Base-by-base conservation (phyloP, 1,140 invertebrate genomes). In the Littorina saxatilis region DNA sequence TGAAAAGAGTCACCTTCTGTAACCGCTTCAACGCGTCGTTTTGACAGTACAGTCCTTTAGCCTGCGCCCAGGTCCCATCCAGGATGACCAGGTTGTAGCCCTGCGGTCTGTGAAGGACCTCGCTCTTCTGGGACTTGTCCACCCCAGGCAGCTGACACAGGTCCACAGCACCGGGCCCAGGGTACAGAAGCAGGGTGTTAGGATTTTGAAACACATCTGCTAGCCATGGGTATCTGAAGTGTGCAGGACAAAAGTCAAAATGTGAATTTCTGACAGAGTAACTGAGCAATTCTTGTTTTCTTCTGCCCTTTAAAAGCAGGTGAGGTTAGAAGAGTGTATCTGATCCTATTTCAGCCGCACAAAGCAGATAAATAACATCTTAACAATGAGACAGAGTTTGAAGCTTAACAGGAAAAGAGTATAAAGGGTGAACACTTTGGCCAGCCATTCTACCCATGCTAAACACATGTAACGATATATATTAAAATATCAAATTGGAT, bases 1-100 rank as follows among this genome's bases (percentile, higher is more conserved):
- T n/a, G n/a, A n/a, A n/a, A n/a, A n/a, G n/a, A n/a, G n/a, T 72
- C 87, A 93, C 92, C 86, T 93, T 92, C 83, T 86, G 90, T 15
- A 92, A 84, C 43, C 85, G 79, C n/a, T 91, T 88, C n/a, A 94
- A 82, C 58, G 90, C 82, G 11, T 87, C 75, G 80, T 92, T 94
- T 47, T 89, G 91, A 73, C 91, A 87, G 86, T 92, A 94, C 47
- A 94, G 92, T 5, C 91, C 91, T 68, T 97, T 97, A 17, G 97
- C 97, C 93, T 99, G 97, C 27, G 96, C 95, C 97, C 97, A 99
- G 47, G 97, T 99, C 40, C 97, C 97, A 94, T 99, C 97, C 84
- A 99, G 94, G 73, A 99, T 92, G 61, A 99, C 93, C 55, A 98
- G 93, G 92, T 97, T 98, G 87, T 96, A 97, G 17, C 93, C 87